phyloP scores from a whole-genome alignment of 2,888 invertebrate genomes.

The Leptogaster cylindrica region DNA sequence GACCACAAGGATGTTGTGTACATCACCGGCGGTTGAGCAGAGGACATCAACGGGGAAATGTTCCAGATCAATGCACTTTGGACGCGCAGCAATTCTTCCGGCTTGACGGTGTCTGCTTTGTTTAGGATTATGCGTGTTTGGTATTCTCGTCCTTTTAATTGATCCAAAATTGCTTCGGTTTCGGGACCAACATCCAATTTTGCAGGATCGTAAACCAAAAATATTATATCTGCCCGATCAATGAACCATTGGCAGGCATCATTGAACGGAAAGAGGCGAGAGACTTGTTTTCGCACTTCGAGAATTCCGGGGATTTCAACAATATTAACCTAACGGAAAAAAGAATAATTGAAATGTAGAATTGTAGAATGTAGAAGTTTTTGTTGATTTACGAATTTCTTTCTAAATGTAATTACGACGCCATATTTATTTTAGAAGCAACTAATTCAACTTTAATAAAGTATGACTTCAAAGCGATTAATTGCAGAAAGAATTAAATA shows the following conservation, averaged over 20 bases:
- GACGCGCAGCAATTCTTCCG: conserved; percentile 90
- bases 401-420: background rate
- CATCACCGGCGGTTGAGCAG: conserved; percentile 90
- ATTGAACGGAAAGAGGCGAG: conserved; percentile 91
- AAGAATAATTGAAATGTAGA: background rate
- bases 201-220: conserved; percentile 93
- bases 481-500: no score
- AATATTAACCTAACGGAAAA: conserved; percentile 77
- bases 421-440: background rate
- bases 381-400: background rate
- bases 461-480: no score
- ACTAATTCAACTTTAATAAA: background rate
- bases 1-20: conserved; percentile 91
- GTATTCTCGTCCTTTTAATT: conserved; percentile 90
- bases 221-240: conserved; percentile 93
- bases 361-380: background rate
- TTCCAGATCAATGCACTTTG: conserved; percentile 96
- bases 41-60: conserved; percentile 94
- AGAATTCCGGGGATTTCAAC: conserved; percentile 96
- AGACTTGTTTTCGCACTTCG: conserved; percentile 91
- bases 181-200: conserved; percentile 95
- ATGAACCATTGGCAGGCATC: conserved; percentile 98
- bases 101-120: conserved; percentile 91
- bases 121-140: conserved; percentile 93
- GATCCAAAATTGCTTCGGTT: conserved; percentile 92